Evolutionary conservation across 2,888 invertebrate genomes (phyloP), one percentile per base, ranked within the genome.

Genomic region (Sceliomorpha sp.): DNA sequence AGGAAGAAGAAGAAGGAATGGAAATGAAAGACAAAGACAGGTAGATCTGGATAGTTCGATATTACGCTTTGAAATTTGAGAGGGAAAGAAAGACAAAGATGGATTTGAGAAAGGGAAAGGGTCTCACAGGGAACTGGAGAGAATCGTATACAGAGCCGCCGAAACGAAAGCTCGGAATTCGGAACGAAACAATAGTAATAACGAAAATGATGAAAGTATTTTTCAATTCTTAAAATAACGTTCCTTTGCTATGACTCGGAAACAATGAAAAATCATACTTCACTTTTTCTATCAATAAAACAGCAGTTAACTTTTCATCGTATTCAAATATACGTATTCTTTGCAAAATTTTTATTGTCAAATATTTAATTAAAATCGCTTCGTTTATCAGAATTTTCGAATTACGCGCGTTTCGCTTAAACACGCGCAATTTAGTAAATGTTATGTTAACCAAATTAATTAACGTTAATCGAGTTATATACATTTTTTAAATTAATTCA

Each of bases 131-230:
- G 17, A 63, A 31, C 20, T 40, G 53, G 53, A 40, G 51, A 53
- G 45, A 63, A 55, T 68, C 50, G 63, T 63, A 72, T 63, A 59
- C 69, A 59, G 56, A 64, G 69, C 58, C 69, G 66, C 69, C 26
- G 42, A 15, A 56, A 48, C 13, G 62, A 32, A 56, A 53, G 67
- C 59, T 14, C 37, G 29, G 13, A 44, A 69, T 48, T 68, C 42
- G 59, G 29, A 51, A 47, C 39, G 13, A 31, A 56, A 40, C 13
- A 12, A 31, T 15, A 39, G 29, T 15, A 45, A 50, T n/a, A 40
- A 20, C 20, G 20, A 5, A 20, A 20, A 20, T 20, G 27, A 10
- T 32, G 55, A 31, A 48, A 40, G 14, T 29, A n/a, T 8, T 5
- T 15, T 39, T 12, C 17, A 20, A 6, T 26, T 29, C n/a, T 3